Evolutionary conservation across 2,888 invertebrate species (phyloP), one percentile per base, ranked within the genome.

Genomic region (Ligdia adustata): DNA sequence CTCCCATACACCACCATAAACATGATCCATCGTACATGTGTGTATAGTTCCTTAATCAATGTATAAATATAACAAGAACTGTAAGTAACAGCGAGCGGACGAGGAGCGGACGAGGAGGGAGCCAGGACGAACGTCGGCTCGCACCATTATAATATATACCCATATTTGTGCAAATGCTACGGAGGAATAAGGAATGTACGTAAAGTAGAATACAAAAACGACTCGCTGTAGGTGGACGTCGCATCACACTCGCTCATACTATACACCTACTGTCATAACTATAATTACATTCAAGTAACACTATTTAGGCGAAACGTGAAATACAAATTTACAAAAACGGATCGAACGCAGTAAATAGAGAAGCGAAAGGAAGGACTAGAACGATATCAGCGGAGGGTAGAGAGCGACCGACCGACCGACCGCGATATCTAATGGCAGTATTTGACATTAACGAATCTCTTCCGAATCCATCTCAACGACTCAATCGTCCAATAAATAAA

Each of bases 1-100:
- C 13, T 6, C 9, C 12, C 7, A 9, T 43, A 22, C 57, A 58
- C 62, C 60, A 77, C 75, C 77, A 74, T 73, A 72, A 61, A 65
- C 66, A 62, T 73, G 11, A n/a, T n/a, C n/a, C n/a, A n/a, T n/a
- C 24, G 4, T 24, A 73, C 58, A 67, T 64, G 65, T 70, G 68
- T 66, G 65, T 75, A 72, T 60, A 71, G 60, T 62, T 60, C 52
- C 45, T 61, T 61, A 57, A 46, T 50, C 34, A 55, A 56, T 57
- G 57, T 59, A 56, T 60, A 67, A 51, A 53, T 52, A 48, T 48
- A 34, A 51, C 56, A 59, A 55, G 37, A 40, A 41, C 31, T 41
- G 45, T 52, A 58, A 57, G 46, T 39, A 54, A 64, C 56, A 53
- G 53, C 34, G 51, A 64, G 49, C 68, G 75, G 73, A 75, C 75